Conservation (phyloP, 1,140 invertebrate species). For the Brachionus sp. region DNA sequence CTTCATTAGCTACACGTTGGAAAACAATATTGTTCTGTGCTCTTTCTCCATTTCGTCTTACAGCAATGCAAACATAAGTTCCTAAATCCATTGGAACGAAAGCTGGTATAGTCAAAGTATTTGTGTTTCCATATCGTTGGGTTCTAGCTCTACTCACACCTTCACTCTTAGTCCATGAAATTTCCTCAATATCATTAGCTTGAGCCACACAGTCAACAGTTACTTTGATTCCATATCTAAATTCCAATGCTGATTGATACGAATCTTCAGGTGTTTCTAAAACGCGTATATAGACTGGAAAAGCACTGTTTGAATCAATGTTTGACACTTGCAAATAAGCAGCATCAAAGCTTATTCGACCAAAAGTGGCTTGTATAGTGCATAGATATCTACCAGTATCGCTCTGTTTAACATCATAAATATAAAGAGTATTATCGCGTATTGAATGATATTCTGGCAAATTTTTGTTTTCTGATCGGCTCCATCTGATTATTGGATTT, state of each 20-base stretch:
- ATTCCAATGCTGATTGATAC: background rate
- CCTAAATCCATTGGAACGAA: slow-evolving; percentile 38
- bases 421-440: background rate
- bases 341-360: slow-evolving; percentile 19
- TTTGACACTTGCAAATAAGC: slow-evolving; percentile 33
- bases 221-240: slow-evolving; percentile 3
- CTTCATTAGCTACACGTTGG: background rate
- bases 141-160: background rate
- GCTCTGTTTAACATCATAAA: background rate
- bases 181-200: background rate
- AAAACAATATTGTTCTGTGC: slow-evolving; percentile 41
- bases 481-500: slow-evolving; percentile 13
- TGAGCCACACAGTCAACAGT: slow-evolving; percentile 42
- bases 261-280: slow-evolving; percentile 1
- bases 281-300: slow-evolving; percentile 39
- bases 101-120: slow-evolving; percentile 25
- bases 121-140: slow-evolving; percentile 14
- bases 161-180: slow-evolving; percentile 37
- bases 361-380: slow-evolving; percentile 19
- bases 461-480: background rate
- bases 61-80: slow-evolving; percentile 42
- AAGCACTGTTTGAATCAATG: background rate
- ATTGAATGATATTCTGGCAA: slow-evolving; percentile 12
- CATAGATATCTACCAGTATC: slow-evolving; percentile 17
- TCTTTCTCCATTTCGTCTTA: background rate